Percentiles rank a stretch among this genome's conserved stretches.
Conservation (phyloP, 2,888 invertebrate genomes). For the Spodoptera littoralis region DNA sequence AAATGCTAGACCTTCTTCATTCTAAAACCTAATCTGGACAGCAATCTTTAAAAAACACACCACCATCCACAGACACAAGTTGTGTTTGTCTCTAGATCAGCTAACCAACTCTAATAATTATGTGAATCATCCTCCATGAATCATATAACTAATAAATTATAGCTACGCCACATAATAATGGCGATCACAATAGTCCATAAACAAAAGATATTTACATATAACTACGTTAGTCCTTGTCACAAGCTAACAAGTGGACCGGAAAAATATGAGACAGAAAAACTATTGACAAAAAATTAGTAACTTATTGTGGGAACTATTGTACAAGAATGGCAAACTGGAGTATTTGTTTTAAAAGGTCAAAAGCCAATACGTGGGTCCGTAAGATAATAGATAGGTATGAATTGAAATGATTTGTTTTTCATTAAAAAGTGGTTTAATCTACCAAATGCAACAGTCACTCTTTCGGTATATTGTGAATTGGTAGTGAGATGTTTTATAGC, state of each 20-base stretch:
- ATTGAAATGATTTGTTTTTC: too few species aligned
- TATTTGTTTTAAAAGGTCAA: conserved; percentile 1
- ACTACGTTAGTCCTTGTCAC: conserved; percentile 53
- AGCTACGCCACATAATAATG: conserved; percentile 38
- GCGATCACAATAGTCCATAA: conserved; percentile 21
- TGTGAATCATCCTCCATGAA: conserved; percentile 25
- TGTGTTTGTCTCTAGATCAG: too few species aligned
- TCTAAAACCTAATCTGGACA: too few species aligned
- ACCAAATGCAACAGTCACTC: too few species aligned
- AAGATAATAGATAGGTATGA: neutral
- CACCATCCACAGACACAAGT: too few species aligned
- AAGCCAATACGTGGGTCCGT: too few species aligned
- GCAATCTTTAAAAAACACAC: too few species aligned
- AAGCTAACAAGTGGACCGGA: conserved; percentile 63
- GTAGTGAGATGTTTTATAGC: too few species aligned
- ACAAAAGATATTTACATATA: conserved; percentile 42
- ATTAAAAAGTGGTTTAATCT: too few species aligned
- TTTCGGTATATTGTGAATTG: too few species aligned
- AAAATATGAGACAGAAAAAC: conserved; percentile 52
- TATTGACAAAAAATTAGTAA: conserved; percentile 49
- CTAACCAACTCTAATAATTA: neutral
- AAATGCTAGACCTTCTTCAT: too few species aligned
- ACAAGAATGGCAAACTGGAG: neutral
- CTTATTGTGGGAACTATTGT: conserved; percentile 34
- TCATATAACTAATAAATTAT: conserved; percentile 32